Evolutionary conservation across 2,113 vertebrate species (phyloP), one percentile per base, ranked within the genome.

Genomic region (Platysteira castanea): DNA sequence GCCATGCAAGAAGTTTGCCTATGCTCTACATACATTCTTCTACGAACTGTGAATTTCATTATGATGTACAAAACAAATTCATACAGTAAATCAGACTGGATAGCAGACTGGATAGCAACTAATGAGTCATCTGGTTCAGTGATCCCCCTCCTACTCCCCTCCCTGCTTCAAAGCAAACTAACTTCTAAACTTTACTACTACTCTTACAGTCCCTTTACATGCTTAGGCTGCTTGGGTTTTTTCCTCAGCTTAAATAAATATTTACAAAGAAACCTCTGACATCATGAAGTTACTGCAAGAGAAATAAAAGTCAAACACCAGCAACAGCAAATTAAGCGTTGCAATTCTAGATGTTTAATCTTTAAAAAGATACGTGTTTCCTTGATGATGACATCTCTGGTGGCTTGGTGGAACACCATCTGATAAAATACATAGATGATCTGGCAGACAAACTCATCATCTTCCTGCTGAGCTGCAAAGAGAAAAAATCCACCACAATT

Each of bases 371-470:
- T 99, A 99, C 99, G 99, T 0, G 99, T 99, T 96, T 99, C 99
- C 95, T 99, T 99, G 97, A 99, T 99, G 96, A 99, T 99, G 96
- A 99, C 99, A 73, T 99, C 99, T 96, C 99, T 98, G 6, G 99
- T 99, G 67, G 99, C 99, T 97, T 99, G 99, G 95, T 99, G 99
- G 96, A 99, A 99, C 85, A 99, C 99, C 99, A 99, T 99, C 97
- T 99, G 99, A 96, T 99, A 99, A 98, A 99, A 99, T n/a, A 99
- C 99, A 87, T 99, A 99, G 47, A 99, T 98, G 67, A 99, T 99
- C 97, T 99, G 99, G 97, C 99, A 99, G 63, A 99, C 99, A 98
- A 99, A 99, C 96, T 99, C 99, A 95, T 99, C 99, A 53, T 99
- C 99, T 96, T 99, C 99, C 95, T 99, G 99, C 63, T 99, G 98